phyloP scores from a whole-genome alignment of 2,113 vertebrate species.

The Lipotes vexillifer region DNA sequence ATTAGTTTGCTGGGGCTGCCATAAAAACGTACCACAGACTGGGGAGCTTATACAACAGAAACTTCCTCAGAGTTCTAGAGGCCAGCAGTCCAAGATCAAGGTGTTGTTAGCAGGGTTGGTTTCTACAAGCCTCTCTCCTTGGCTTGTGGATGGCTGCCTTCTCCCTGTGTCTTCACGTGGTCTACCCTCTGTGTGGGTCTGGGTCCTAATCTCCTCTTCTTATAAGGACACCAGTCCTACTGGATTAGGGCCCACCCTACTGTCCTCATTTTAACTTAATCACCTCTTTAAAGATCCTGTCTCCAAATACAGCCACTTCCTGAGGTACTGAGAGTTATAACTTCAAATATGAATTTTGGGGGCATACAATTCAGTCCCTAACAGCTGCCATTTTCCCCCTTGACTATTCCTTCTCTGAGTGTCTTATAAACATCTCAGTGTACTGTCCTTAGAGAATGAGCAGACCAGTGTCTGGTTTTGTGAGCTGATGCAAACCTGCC shows the following conservation, averaged over 20 bases:
- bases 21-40: no score
- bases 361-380: neutral
- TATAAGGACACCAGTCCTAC: neutral
- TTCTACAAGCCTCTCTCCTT: neutral
- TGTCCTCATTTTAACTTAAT: neutral
- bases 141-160: no score
- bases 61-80: neutral
- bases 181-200: neutral
- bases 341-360: neutral
- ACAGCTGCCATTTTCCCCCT: neutral
- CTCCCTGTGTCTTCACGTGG: neutral
- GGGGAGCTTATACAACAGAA: neutral
- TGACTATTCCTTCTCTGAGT: neutral
- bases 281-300: neutral
- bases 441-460: neutral
- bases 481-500: neutral
- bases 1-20: neutral
- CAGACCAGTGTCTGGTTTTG: neutral
- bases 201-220: neutral
- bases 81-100: neutral
- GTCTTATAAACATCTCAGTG: neutral
- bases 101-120: fast-evolving
- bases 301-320: neutral
- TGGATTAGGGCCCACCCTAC: no score
- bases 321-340: neutral